phyloP scores from a whole-genome alignment of 2,888 invertebrate genomes.

The Apotomis capreana region DNA sequence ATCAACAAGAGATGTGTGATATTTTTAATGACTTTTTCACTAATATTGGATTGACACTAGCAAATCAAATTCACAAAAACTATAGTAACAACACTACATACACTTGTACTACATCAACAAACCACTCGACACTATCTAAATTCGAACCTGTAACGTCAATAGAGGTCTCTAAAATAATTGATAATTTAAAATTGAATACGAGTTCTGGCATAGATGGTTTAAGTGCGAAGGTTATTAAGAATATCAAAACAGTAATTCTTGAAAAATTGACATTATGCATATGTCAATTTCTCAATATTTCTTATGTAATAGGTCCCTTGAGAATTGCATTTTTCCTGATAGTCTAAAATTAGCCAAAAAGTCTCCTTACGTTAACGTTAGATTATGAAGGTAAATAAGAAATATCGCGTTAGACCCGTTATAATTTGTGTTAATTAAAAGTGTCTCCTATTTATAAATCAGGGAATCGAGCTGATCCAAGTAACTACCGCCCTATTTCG shows the following conservation, averaged over 20 bases:
- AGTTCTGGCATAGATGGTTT: neutral
- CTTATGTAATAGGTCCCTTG: conserved; percentile 8
- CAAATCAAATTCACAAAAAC: conserved; percentile 4
- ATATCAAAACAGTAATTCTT: neutral
- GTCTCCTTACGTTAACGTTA: too few relatives aligned
- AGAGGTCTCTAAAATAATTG: neutral
- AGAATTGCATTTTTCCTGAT: conserved; percentile 24
- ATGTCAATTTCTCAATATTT: too few relatives aligned
- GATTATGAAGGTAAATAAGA: too few relatives aligned
- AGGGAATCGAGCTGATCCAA: conserved; percentile 21
- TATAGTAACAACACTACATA: neutral
- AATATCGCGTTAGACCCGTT: too few relatives aligned
- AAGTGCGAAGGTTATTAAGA: neutral
- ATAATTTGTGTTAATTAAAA: too few relatives aligned
- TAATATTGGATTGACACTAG: neutral
- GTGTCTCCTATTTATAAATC: conserved; percentile 15
- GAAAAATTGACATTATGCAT: conserved; percentile 6
- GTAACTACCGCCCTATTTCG: conserved; percentile 5
- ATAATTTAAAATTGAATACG: neutral
- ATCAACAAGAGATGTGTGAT: conserved; percentile 9
- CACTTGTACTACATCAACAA: neutral
- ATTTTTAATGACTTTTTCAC: conserved; percentile 7
- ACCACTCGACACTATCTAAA: neutral
- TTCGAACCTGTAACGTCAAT: neutral
- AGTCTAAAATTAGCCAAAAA: conserved; percentile 28